A percentile compares a stretch with the other conserved stretches of the same genome.
Conservation (phyloP, 1,140 invertebrate genomes). For the Drosophila serrata region DNA sequence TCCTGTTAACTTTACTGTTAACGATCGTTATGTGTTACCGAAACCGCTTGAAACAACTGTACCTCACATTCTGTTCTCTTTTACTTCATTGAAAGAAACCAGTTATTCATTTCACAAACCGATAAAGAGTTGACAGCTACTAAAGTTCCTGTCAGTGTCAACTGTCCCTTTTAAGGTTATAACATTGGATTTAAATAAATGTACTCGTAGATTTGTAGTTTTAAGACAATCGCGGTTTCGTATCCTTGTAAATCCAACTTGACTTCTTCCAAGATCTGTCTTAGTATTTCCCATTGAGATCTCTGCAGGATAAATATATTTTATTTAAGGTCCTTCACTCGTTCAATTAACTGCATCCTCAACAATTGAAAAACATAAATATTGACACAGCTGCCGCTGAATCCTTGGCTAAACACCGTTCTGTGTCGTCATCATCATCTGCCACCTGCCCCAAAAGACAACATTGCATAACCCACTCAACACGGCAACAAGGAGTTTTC, state of each 20-base stretch:
- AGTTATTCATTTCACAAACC: not conserved
- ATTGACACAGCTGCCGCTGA: constrained; percentile 34
- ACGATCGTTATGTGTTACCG: not conserved
- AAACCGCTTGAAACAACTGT: not conserved
- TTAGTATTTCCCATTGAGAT: not conserved
- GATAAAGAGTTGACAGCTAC: not conserved
- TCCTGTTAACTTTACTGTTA: not conserved
- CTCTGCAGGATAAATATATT: not conserved
- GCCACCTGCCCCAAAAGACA: constrained; percentile 26
- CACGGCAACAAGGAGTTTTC: constrained; percentile 23
- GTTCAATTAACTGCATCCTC: constrained; percentile 9
- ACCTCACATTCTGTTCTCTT: not conserved
- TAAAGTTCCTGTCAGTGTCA: not conserved
- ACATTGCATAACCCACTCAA: constrained; percentile 37
- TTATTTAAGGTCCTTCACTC: not conserved
- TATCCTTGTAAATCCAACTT: not conserved
- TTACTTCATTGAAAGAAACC: too few relatives aligned
- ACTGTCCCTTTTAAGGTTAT: not conserved
- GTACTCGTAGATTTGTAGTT: not conserved
- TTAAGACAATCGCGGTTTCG: too few relatives aligned
- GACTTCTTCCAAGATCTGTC: not conserved
- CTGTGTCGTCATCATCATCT: constrained; percentile 4
- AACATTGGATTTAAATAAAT: not conserved
- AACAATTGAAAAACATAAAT: not conserved
- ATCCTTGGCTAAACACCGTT: constrained; percentile 29